Evolutionary conservation across 2,797 vertebrate genomes (phyloP).

Genomic region (Lepilemur septentrionalis): DNA sequence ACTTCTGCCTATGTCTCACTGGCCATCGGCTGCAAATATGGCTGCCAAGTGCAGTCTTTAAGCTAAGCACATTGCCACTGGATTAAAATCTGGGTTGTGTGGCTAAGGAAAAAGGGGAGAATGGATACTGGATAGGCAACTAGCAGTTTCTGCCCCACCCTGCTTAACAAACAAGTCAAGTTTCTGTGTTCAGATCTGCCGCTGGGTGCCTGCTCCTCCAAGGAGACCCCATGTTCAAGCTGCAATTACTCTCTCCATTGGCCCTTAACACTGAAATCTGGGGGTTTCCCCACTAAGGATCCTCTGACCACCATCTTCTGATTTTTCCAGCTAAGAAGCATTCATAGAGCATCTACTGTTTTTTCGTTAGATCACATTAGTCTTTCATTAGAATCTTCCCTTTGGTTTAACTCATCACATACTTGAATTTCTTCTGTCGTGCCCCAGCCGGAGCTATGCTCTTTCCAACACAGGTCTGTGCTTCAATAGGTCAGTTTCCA

Average conservation of each 20-base stretch:
- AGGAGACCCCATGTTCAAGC: not conserved
- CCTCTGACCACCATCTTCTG: not conserved
- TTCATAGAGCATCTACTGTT: not conserved
- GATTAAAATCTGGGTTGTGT: not conserved
- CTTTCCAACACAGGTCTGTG: not conserved
- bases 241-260: not conserved
- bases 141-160: not conserved
- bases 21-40: not conserved
- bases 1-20: not conserved
- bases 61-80: not conserved
- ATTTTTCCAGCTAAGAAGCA: not conserved
- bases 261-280: not conserved
- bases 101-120: not conserved
- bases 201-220: not conserved
- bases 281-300: accelerated
- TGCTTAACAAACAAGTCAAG: not conserved
- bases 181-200: not conserved
- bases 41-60: not conserved
- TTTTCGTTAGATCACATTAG: not conserved
- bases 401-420: not conserved
- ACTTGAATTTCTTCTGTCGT: not conserved
- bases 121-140: not conserved
- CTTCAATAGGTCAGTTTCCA: not conserved
- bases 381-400: not conserved
- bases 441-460: not conserved